Conservation (phyloP, 2,888 invertebrate genomes). For the Cantharis rufa region DNA sequence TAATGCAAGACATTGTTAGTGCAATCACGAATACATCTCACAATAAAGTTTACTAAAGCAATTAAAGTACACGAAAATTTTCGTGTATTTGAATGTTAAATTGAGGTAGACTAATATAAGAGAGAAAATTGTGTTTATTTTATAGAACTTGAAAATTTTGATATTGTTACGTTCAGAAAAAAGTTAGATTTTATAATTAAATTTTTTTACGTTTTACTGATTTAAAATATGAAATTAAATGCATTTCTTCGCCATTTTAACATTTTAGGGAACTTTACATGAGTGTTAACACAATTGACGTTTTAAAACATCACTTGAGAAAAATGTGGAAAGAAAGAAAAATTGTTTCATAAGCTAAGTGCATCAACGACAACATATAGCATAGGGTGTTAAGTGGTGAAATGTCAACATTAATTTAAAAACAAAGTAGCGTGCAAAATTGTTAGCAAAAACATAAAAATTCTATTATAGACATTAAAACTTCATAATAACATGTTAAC, state of each 20-base stretch:
- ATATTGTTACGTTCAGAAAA: too few relatives aligned
- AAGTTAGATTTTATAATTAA: too few relatives aligned
- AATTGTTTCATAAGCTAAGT: conserved; percentile 20
- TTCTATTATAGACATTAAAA: background rate
- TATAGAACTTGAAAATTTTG: background rate
- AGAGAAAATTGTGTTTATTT: background rate
- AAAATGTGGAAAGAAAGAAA: conserved; percentile 8
- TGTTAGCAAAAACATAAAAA: background rate
- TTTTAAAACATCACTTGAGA: conserved; percentile 8
- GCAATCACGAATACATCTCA: conserved; percentile 20
- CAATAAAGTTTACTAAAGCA: background rate
- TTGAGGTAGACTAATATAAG: background rate
- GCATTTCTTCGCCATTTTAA: background rate
- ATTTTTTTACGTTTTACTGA: background rate
- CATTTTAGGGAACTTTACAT: background rate
- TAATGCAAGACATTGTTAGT: conserved; percentile 25
- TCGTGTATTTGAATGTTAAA: background rate
- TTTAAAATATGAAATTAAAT: background rate
- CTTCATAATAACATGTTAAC: background rate
- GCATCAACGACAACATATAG: conserved; percentile 13
- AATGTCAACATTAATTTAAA: conserved; percentile 12
- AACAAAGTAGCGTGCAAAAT: background rate
- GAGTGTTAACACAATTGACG: conserved; percentile 7
- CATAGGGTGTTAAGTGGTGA: conserved; percentile 16
- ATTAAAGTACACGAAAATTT: background rate